Base-by-base conservation (phyloP, 2,888 invertebrate species). In the Lasioglossum lativentre region DNA sequence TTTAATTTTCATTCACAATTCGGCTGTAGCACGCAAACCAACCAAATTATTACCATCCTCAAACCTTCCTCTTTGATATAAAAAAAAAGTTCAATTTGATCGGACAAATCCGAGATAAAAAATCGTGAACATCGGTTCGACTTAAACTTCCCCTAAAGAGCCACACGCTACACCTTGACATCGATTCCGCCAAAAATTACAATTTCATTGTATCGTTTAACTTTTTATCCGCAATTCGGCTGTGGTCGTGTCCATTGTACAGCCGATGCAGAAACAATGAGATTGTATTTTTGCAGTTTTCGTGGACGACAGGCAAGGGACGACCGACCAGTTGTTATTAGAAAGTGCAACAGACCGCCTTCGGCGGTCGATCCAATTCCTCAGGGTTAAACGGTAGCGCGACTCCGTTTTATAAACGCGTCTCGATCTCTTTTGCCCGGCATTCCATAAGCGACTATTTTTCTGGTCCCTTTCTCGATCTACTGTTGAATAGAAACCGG, bases 1-100 rank as follows among this genome's bases (percentile, higher is more conserved):
- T 45, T 45, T 16, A 45, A 45, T 16, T 45, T 45, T 45, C 2
- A 12, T 42, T 1, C 4, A 16, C 45, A 34, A 34, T 3, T n/a
- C n/a, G n/a, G n/a, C 94, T 94, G 87, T 85, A 12, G 47, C 5
- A 70, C 19, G 30, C 23, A 52, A n/a, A 19, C 10, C 78, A 78
- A 52, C 5, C 38, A 52, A 70, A 70, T 70, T 40, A 70, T 59
- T 59, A 27, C 16, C 27, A 27, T 59, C 52, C 6, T 23, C 52
- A 23, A 6, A 34, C 34, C 8, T 42, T 42, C 42, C 34, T 34
- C 34, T 34, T 34, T 3, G 3, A 34, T 34, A 34, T 34, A 34
- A 34, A 34, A 34, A 34, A 34, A n/a, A n/a, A n/a, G n/a, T n/a
- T n/a, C n/a, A n/a, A n/a, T n/a, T n/a, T n/a, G n/a, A n/a, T n/a